Evolutionary conservation across 2,888 invertebrate genomes (phyloP), one percentile per base, ranked within the genome.

Genomic region (Papilio elwesi): DNA sequence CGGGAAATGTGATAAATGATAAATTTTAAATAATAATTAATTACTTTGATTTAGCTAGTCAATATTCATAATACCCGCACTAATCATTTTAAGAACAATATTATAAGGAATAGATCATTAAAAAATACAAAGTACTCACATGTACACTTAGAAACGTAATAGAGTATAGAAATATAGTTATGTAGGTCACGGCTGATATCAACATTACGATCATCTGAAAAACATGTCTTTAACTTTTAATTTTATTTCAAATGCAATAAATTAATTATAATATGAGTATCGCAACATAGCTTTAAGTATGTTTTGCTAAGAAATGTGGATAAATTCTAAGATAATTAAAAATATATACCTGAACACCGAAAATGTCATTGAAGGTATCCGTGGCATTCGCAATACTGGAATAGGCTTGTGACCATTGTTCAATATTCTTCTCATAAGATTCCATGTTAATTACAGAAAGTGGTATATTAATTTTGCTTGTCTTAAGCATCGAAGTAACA

Each of bases 131-230:
- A 38, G 12, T 26, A 63, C 71, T 72, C 55, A 72, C 71, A 52
- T 48, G 0, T 38, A 62, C 15, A 63, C 59, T 53, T 13, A 52
- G 15, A 26, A 53, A 47, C 0, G 68, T 48, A n/a, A 51, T 65
- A 2, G 68, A 13, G 13, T 73, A 73, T 7, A 73, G 65, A 51
- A 53, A 51, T 11, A 69, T 49, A 47, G 26, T 26, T 4, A 57
- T 65, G 12, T 69, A 38, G 0, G 57, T 15, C 43, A 73, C 51
- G 5, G 63, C 53, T 11, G 51, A 57, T 16, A 68, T 12, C 47
- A 73, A 51, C 73, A 73, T 73, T 9, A 69, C 10, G 6, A 64
- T 68, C 26, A 73, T 69, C 73, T 73, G 64, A 12, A 59, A 69
- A 48, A 43, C 8, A 52, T 36, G 26, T 26, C 26, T 26, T 26